These are phyloP conservation scores for Eugnorisma glareosa DNA, from an alignment of 2,888 invertebrate species.

Conservation along the genomic window DNA sequence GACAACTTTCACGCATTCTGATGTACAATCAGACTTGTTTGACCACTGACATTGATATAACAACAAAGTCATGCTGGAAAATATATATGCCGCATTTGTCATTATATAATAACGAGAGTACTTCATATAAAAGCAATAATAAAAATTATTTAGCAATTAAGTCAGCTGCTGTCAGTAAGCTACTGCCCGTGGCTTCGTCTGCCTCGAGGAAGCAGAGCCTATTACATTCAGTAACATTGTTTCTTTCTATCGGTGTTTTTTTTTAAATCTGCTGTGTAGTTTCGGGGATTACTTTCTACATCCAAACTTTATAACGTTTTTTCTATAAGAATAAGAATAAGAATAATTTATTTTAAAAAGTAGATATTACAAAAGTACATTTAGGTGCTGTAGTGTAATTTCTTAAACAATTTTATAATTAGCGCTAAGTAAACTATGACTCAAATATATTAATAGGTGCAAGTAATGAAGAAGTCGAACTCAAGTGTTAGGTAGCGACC, in stretches of 20 bases:
- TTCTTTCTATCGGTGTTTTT: not conserved
- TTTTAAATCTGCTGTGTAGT: not conserved
- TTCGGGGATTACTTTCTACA: not conserved
- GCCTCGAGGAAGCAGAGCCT: not conserved
- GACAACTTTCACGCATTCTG: no score
- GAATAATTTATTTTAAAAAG: no score
- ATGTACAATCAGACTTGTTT: not conserved
- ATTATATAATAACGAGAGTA: not conserved
- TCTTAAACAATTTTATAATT: no score
- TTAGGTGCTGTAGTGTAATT: no score
- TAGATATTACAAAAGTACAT: no score
- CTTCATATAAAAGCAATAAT: not conserved
- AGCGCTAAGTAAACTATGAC: no score
- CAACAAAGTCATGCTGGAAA: constrained; percentile 13
- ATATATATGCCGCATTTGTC: not conserved
- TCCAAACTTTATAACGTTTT: not conserved
- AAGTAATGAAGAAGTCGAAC: no score
- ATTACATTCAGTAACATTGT: not conserved
- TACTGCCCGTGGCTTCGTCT: not conserved
- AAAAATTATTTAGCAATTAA: not conserved
- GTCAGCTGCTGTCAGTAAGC: no score
- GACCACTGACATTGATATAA: not conserved
- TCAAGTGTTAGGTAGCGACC: no score
- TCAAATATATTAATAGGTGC: no score
- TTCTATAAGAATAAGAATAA: no score